Evolutionary conservation across 2,888 invertebrate species (phyloP), one percentile per base, ranked within the genome.

Genomic region (Hemistola chrysoprasaria): DNA sequence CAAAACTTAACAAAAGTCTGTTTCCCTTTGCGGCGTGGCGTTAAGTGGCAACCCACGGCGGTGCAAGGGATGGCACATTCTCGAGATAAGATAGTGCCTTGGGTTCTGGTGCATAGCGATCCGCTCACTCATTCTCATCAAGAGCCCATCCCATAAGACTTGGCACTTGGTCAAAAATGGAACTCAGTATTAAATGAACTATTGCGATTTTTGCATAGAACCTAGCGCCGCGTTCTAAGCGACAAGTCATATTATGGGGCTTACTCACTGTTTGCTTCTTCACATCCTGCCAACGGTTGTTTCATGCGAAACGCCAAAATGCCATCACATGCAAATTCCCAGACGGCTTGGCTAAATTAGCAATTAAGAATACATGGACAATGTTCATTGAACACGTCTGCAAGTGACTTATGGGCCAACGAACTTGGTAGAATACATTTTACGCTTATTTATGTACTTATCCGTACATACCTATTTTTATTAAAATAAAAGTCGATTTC

Each of bases 61-160:
- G 57, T 58, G 64, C 32, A 21, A 71, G 77, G 78, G 78, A 73
- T 78, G 74, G 73, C 78, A 76, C 85, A 87, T 87, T 87, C 86
- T 71, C 59, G 31, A 84, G 83, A 85, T 83, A 84, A 85, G 83
- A 82, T 81, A 82, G 44, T 46, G 61, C 58, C 50, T 59, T 48
- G 56, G 55, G 52, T 53, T 59, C 56, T 53, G 44, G 20, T 61
- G 71, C 83, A 85, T 84, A 78, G 76, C 83, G 71, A 78, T 75
- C 67, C 62, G 71, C 65, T 70, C 67, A 78, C 70, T 85, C 86
- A 86, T 41, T 37, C 49, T 49, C 47, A 42, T 40, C 48, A 44
- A 22, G n/a, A n/a, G 16, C 4, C 16, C 16, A 16, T n/a, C 16
- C 4, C 16, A 16, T 16, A 16, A 4, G 4, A 16, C 16, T 16